A percentile compares a stretch with the other conserved stretches of the same genome.
These are phyloP conservation scores for Australoheros scitulus DNA, from an alignment of 2,113 vertebrate species.

Conservation along the genomic window DNA sequence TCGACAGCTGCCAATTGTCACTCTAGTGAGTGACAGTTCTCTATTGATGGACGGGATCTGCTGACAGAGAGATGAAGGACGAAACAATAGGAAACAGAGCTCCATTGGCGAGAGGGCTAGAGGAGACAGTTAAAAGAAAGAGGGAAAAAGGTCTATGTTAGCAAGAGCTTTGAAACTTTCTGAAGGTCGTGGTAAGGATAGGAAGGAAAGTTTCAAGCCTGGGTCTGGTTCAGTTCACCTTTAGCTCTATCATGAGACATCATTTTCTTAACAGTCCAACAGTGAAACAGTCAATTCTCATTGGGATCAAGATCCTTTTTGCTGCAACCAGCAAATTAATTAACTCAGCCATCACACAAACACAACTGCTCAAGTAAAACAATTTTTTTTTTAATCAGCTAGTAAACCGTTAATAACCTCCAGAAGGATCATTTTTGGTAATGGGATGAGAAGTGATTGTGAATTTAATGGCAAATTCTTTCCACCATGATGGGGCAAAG, in stretches of 20 bases:
- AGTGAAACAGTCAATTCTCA: neutral
- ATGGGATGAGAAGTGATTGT: neutral
- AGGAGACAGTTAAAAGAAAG: constrained; percentile 39
- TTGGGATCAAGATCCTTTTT: neutral
- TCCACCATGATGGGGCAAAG: neutral
- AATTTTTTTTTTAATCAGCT: neutral
- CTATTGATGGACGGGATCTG: constrained; percentile 75
- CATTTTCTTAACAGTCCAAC: neutral
- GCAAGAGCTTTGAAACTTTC: constrained; percentile 41
- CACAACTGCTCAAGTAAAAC: neutral
- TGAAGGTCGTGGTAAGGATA: constrained; percentile 51
- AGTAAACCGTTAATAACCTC: no score
- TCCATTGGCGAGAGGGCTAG: constrained; percentile 18
- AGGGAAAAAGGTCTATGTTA: constrained; percentile 5
- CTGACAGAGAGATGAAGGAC: constrained; percentile 67
- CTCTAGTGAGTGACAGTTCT: constrained; percentile 69
- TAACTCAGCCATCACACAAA: neutral
- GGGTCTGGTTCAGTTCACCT: constrained; percentile 12
- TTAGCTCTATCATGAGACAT: neutral
- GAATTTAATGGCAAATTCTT: neutral
- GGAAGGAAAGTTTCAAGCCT: neutral
- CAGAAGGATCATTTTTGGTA: neutral
- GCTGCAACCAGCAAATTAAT: neutral
- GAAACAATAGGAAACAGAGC: constrained; percentile 70
- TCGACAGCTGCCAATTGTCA: constrained; percentile 79